Percentiles rank a stretch among this genome's conserved stretches.
These are phyloP conservation scores for Salvelinus fontinalis DNA, from an alignment of 2,113 vertebrate genomes.

Conservation along the genomic window DNA sequence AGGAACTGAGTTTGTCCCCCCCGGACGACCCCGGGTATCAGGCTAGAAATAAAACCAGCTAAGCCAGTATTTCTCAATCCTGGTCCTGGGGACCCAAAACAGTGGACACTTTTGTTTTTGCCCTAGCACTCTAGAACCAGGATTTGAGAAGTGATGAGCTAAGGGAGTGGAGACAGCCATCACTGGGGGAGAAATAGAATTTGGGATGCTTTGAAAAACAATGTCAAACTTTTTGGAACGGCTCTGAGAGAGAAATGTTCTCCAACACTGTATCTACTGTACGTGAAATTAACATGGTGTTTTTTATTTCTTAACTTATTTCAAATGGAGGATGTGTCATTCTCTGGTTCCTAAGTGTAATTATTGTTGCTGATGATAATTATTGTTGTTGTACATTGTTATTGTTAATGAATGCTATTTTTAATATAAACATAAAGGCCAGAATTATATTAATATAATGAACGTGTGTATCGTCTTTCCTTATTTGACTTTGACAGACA, in stretches of 20 bases:
- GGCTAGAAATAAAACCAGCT: background rate
- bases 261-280: constrained; percentile 62
- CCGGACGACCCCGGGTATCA: background rate
- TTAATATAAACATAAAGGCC: constrained; percentile 74
- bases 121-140: too few relatives aligned
- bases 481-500: background rate
- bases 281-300: constrained; percentile 49
- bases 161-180: background rate
- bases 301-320: constrained; percentile 77
- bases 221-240: constrained; percentile 41
- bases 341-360: constrained; percentile 69
- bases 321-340: constrained; percentile 49
- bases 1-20: background rate
- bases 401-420: constrained; percentile 76
- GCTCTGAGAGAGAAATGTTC: constrained; percentile 49
- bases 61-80: too few relatives aligned
- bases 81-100: too few relatives aligned
- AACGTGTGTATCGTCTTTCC: background rate
- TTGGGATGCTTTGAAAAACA: constrained; percentile 32
- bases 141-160: background rate
- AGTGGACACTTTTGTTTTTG: too few relatives aligned
- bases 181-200: background rate
- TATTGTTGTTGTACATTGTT: constrained; percentile 71
- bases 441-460: constrained; percentile 32
- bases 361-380: constrained; percentile 66